A percentile compares a stretch with the other conserved stretches of the same genome.
Conservation (phyloP, 1,140 invertebrate genomes). For the Calliphora vicina region DNA sequence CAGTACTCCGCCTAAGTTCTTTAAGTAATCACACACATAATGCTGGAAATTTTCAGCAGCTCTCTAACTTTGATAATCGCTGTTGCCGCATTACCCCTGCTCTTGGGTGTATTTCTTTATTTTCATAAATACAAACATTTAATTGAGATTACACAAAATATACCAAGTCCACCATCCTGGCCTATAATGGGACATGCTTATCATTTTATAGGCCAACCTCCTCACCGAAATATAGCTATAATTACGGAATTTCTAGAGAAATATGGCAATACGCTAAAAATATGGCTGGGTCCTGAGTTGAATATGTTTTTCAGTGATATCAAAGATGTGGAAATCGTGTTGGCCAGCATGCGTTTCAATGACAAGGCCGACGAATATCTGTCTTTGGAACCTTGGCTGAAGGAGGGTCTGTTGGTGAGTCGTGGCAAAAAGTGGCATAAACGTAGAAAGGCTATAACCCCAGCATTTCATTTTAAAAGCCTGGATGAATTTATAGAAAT, state of each 20-base stretch:
- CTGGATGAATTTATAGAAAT: slow-evolving; percentile 76
- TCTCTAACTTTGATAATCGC: background rate
- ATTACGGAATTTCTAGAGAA: background rate
- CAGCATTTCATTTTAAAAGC: slow-evolving; percentile 88
- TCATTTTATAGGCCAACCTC: slow-evolving; percentile 49
- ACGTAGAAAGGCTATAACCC: slow-evolving; percentile 82
- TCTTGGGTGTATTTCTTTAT: slow-evolving; percentile 44
- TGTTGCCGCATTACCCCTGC: background rate
- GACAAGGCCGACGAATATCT: slow-evolving; percentile 65
- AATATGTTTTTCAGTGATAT: slow-evolving; percentile 51
- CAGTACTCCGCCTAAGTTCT: too few species aligned
- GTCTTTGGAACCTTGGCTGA: slow-evolving; percentile 74
- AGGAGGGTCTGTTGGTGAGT: slow-evolving; percentile 74
- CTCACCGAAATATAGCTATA: slow-evolving; percentile 41
- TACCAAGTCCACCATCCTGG: slow-evolving; percentile 49
- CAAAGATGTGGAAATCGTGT: slow-evolving; percentile 48
- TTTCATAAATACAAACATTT: slow-evolving; percentile 51
- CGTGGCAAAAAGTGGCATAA: slow-evolving; percentile 75
- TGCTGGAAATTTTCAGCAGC: background rate
- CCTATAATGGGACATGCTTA: slow-evolving; percentile 55
- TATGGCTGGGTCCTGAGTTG: slow-evolving; percentile 50
- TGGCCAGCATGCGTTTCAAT: slow-evolving; percentile 46
- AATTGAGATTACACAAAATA: slow-evolving; percentile 48
- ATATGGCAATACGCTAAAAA: slow-evolving; percentile 36
- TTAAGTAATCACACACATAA: too few species aligned